Conservation (phyloP, 2,888 invertebrate genomes). For the Hydriomena furcata region DNA sequence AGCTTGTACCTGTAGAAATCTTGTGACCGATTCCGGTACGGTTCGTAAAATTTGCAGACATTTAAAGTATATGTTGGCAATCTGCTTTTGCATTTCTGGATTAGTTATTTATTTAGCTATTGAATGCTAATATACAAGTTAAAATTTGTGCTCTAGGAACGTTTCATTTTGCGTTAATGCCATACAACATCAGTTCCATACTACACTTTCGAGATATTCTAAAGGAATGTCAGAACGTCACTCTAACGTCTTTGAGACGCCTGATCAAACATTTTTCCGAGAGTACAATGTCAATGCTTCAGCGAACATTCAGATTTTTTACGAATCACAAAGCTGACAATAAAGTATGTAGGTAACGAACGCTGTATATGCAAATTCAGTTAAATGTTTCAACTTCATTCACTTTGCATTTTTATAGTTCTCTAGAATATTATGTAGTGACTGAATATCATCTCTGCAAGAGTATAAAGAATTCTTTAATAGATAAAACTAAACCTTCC, state of each 20-base stretch:
- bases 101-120: too few relatives aligned
- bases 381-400: constrained; percentile 55
- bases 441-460: constrained; percentile 5
- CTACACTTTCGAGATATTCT: too few relatives aligned
- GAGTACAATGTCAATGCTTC: too few relatives aligned
- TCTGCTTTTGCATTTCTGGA: too few relatives aligned
- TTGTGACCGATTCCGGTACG: constrained; percentile 22
- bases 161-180: too few relatives aligned
- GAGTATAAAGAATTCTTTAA: background rate
- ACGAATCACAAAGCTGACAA: constrained; percentile 32
- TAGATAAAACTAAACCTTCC: background rate
- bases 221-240: too few relatives aligned
- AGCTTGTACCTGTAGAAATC: constrained; percentile 39
- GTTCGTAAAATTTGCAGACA: constrained; percentile 21
- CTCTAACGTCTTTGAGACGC: too few relatives aligned
- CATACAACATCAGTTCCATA: too few relatives aligned
- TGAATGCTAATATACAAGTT: too few relatives aligned
- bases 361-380: constrained; percentile 52
- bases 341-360: constrained; percentile 34
- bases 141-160: too few relatives aligned
- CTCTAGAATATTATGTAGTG: constrained; percentile 41
- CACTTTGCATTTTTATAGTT: constrained; percentile 55
- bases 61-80: too few relatives aligned
- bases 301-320: constrained; percentile 2
- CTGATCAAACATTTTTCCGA: too few relatives aligned